Conservation (phyloP, 2,888 invertebrate genomes). For the Philhelius pedissequus region DNA sequence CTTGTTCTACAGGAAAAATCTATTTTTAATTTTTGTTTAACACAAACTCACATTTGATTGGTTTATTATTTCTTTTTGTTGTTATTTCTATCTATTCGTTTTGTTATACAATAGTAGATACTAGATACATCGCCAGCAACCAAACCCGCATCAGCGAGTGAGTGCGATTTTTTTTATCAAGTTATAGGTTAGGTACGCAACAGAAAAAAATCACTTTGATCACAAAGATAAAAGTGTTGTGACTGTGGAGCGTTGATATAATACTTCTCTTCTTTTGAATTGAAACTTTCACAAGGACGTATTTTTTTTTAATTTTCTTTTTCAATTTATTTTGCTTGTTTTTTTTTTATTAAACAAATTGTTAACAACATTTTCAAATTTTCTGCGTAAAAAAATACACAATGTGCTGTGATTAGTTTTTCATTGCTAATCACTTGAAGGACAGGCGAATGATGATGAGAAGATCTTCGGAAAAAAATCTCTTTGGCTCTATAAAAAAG, state of each 20-base stretch:
- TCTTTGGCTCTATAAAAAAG: not conserved
- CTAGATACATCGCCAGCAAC: too few species aligned
- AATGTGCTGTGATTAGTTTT: not conserved
- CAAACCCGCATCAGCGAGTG: not conserved
- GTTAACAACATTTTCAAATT: not conserved
- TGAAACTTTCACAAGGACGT: constrained; percentile 15
- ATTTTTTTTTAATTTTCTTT: not conserved
- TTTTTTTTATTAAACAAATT: not conserved
- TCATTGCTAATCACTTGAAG: constrained; percentile 4
- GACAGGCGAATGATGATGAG: not conserved
- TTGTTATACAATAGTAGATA: constrained; percentile 1
- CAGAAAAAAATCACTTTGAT: constrained; percentile 9
- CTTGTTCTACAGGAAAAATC: constrained; percentile 32
- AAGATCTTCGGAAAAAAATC: not conserved
- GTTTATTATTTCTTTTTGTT: constrained; percentile 38
- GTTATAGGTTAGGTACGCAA: not conserved
- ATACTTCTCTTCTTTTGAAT: not conserved
- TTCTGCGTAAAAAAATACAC: not conserved
- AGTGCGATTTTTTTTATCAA: not conserved
- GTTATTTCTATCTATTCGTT: not conserved
- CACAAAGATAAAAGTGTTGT: not conserved
- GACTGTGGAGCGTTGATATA: not conserved
- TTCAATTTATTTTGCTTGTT: not conserved
- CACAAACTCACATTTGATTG: constrained; percentile 54
- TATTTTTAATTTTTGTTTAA: constrained; percentile 51